Percentiles rank a stretch among this genome's conserved stretches.
Conservation (phyloP, 2,797 vertebrate genomes). For the Lepus oiostolus region DNA sequence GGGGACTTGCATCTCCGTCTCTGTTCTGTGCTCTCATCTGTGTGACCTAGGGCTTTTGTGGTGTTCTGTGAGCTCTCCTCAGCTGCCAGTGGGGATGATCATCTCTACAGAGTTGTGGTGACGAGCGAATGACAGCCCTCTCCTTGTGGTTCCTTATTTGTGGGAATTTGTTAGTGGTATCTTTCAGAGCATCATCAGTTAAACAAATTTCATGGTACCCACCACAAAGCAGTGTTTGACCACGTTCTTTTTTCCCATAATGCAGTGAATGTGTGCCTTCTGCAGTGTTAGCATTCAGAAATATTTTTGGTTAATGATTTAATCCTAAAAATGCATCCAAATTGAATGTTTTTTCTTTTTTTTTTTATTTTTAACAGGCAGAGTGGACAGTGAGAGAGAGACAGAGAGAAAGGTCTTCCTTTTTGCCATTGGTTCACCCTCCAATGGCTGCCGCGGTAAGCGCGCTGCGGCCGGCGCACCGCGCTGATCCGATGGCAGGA, state of each 20-base stretch:
- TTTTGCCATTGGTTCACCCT: too few species aligned
- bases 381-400: too few species aligned
- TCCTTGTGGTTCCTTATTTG: neutral
- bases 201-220: neutral
- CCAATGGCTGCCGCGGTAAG: too few species aligned
- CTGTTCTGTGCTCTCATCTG: neutral
- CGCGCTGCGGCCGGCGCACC: too few species aligned
- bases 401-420: too few species aligned
- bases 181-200: constrained; percentile 4
- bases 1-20: neutral
- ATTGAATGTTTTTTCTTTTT: neutral
- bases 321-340: constrained; percentile 26
- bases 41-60: constrained; percentile 11
- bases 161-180: neutral
- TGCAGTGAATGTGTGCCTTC: neutral
- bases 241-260: neutral
- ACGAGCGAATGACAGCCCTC: neutral
- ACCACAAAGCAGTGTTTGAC: neutral
- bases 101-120: neutral
- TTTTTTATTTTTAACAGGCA: too few species aligned
- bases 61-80: neutral
- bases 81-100: neutral
- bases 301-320: constrained; percentile 28
- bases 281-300: constrained; percentile 4
- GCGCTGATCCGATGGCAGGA: too few species aligned